Evolutionary conservation across 2,797 vertebrate genomes (phyloP), one percentile per base, ranked within the genome.

Genomic region (Clarias platycephalus): DNA sequence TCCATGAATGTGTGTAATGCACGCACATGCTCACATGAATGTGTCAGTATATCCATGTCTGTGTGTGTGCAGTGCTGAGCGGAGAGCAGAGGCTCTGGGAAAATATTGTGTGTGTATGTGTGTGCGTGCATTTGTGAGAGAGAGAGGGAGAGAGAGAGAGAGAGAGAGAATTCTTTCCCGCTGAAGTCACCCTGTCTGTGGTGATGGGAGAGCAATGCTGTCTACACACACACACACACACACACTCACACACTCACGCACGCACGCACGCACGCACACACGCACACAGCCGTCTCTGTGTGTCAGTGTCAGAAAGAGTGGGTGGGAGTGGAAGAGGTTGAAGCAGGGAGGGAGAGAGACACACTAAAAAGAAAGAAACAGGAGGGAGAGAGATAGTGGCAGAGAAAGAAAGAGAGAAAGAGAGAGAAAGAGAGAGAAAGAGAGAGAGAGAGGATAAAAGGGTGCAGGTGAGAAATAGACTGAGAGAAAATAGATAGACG

Each of bases 161-260:
- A 81, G 78, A 86, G 87, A 87, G 87, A 79, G 81, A 84, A 91
- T 91, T 90, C 88, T 90, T 91, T 88, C 88, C 87, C 63, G 82
- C 86, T 91, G 89, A 91, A 91, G 89, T 90, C 90, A 91, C 85
- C 62, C 84, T 80, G 88, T 91, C 90, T 91, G 89, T 86, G 86
- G 87, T 85, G 67, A 86, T 87, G 79, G 90, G 90, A 90, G 88
- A 89, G 85, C 82, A 84, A 71, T 80, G 77, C 78, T 89, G 85
- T 87, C 86, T 85, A 85, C 87, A 88, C 87, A 64, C 81, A 83
- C 75, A 77, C 37, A 64, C 55, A 81, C 49, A 67, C 79, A 80
- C 80, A 77, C 71, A 84, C 57, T 4, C 55, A 58, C 77, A 77
- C 78, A 86, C 63, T 4, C 63, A 64, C 78, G 70, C 80, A 83